Base-by-base conservation (phyloP, 1,140 invertebrate species). In the Heliconius melpomene region DNA sequence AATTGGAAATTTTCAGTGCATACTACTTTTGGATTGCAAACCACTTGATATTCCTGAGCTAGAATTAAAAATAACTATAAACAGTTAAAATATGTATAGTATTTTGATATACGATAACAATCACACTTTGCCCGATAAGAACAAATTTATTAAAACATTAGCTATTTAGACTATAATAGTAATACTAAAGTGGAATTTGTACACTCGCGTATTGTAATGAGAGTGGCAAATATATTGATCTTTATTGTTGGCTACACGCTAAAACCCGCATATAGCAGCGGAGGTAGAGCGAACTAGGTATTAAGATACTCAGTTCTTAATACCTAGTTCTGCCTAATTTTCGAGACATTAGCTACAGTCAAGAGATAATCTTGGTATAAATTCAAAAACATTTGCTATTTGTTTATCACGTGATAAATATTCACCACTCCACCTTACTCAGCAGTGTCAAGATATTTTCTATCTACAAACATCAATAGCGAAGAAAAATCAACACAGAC, bases 401-500 rank as follows among this genome's bases (percentile, higher is more conserved):
- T 52, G 18, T 18, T 20, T 20, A 2, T 52, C 50, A 7, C 18
- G 2, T 16, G 50, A 20, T 52, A 52, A 52, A 52, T 26, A 66
- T 29, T 66, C 6, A 29, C 60, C 60, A 66, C 60, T 66, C 26
- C 6, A 66, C 26, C 60, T 66, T 29, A 66, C n/a, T 26, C n/a
- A 77, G 60, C 5, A 66, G 75, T 18, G 38, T 50, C 23, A 50
- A n/a, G n/a, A 72, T n/a, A 38, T 38, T 66, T 60, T 38, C 46
- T 72, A 72, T 38, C 60, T 72, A 72, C 26, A 77, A 54, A 77
- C 76, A 52, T 77, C 46, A 77, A 72, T 57, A 80, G 79, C 66
- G 60, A 72, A 46, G 57, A 72, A 72, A 80, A 76, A 80, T 76
- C 36, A 80, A 80, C 74, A 80, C 32, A 75, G 73, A 80, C 66